These are phyloP conservation scores for Thymelicus lineola DNA, from an alignment of 2,888 invertebrate genomes.

Conservation along the genomic window DNA sequence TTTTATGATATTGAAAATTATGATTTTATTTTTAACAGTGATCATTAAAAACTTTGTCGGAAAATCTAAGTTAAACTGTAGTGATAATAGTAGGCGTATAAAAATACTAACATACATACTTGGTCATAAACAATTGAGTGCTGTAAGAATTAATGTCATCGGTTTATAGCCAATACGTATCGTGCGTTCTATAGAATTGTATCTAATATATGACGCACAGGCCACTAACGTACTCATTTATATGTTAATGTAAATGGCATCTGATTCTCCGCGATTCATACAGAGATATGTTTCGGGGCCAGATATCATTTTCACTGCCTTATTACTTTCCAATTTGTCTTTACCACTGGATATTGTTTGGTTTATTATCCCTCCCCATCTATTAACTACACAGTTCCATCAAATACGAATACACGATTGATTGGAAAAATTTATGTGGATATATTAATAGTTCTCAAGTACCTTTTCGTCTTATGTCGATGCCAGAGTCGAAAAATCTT, in stretches of 20 bases:
- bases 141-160: slow-evolving; percentile 51
- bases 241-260: slow-evolving; percentile 80
- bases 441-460: slow-evolving; percentile 48
- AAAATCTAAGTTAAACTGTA: too few relatives aligned
- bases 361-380: slow-evolving; percentile 68
- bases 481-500: slow-evolving; percentile 85
- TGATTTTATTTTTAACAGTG: not conserved
- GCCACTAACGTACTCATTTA: slow-evolving; percentile 84
- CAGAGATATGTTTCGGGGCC: slow-evolving; percentile 74
- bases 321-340: slow-evolving; percentile 85
- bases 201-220: slow-evolving; percentile 70
- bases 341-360: slow-evolving; percentile 78
- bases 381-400: slow-evolving; percentile 56
- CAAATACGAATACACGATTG: slow-evolving; percentile 24
- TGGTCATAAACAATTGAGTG: slow-evolving; percentile 25
- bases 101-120: not conserved
- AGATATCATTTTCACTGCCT: slow-evolving; percentile 84
- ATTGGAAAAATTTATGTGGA: slow-evolving; percentile 4
- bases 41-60: not conserved
- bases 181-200: slow-evolving; percentile 56
- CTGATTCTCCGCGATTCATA: slow-evolving; percentile 77
- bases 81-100: too few relatives aligned
- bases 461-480: slow-evolving; percentile 83
- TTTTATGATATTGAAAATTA: slow-evolving; percentile 6
- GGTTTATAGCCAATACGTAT: slow-evolving; percentile 62